phyloP scores from a whole-genome alignment of 2,888 invertebrate genomes.

The Limulus polyphemus region DNA sequence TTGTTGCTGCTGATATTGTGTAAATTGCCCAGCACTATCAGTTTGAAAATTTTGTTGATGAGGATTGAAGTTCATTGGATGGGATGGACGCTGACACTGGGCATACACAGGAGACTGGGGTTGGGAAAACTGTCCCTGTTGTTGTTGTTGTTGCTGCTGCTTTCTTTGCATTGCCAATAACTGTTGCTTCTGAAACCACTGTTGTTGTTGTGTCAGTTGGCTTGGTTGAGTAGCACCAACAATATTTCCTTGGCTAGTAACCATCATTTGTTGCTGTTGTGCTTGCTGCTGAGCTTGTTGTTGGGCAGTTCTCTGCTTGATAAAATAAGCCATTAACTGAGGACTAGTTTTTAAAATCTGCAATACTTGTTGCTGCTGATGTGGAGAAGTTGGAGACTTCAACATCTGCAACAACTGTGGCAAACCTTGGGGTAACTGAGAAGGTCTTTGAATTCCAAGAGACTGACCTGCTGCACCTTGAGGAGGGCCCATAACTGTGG shows the following conservation, averaged over 20 bases:
- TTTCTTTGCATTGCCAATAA: constrained; percentile 29
- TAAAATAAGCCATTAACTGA: constrained; percentile 86
- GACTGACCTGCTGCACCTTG: constrained; percentile 10
- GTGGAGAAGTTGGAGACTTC: constrained; percentile 74
- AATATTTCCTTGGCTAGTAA: constrained; percentile 6
- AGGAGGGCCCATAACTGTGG: constrained; percentile 23
- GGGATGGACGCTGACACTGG: constrained; percentile 18
- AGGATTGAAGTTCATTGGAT: constrained; percentile 16
- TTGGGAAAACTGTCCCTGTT: constrained; percentile 28
- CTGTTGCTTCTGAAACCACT: constrained; percentile 30
- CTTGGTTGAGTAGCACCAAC: constrained; percentile 32
- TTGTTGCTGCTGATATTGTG: constrained; percentile 31
- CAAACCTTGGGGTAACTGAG: constrained; percentile 31
- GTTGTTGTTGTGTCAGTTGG: constrained; percentile 21
- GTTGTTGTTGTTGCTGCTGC: constrained; percentile 25
- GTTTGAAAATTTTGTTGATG: constrained; percentile 18
- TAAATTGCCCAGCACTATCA: constrained; percentile 24
- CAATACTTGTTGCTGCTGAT: constrained; percentile 77
- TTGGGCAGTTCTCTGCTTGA: constrained; percentile 64
- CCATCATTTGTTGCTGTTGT: constrained; percentile 35
- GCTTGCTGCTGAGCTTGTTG: constrained; percentile 26
- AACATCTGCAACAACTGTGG: constrained; percentile 71
- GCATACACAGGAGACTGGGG: constrained; percentile 30
- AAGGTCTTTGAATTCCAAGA: constrained; percentile 37
- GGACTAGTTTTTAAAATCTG: constrained; percentile 86